Evolutionary conservation across 2,113 vertebrate genomes (phyloP).

Genomic region (Myrmecophaga tridactyla): DNA sequence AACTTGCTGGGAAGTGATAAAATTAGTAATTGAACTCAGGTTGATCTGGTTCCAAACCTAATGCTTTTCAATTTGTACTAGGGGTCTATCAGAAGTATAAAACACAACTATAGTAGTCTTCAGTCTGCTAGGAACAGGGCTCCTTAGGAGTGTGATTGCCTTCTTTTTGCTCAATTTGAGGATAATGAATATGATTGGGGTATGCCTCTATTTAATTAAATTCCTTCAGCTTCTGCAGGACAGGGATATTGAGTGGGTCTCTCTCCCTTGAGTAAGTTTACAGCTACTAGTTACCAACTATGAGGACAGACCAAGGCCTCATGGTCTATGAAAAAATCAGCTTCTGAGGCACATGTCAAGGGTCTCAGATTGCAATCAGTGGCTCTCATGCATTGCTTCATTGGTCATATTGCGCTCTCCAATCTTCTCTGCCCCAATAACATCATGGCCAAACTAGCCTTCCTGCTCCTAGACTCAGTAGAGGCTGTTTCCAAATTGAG

Average conservation of each 20-base stretch:
- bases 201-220: neutral
- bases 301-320: neutral
- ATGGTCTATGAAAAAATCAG: neutral
- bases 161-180: neutral
- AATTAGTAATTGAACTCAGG: neutral
- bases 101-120: neutral
- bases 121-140: neutral
- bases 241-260: neutral
- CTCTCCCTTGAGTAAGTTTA: neutral
- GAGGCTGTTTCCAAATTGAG: neutral
- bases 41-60: neutral
- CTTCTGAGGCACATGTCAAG: neutral
- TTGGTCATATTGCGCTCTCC: neutral
- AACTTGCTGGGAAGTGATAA: neutral
- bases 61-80: neutral
- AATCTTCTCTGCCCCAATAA: neutral
- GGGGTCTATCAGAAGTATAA: neutral
- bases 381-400: neutral
- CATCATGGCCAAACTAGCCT: neutral
- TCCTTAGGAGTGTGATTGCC: neutral
- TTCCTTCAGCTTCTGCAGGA: neutral
- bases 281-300: neutral
- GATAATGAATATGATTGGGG: neutral
- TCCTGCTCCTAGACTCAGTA: neutral
- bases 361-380: neutral